A percentile compares a stretch with the other conserved stretches of the same genome.
Conservation (phyloP, 2,797 vertebrate genomes). For the Cichlasoma orientale region DNA sequence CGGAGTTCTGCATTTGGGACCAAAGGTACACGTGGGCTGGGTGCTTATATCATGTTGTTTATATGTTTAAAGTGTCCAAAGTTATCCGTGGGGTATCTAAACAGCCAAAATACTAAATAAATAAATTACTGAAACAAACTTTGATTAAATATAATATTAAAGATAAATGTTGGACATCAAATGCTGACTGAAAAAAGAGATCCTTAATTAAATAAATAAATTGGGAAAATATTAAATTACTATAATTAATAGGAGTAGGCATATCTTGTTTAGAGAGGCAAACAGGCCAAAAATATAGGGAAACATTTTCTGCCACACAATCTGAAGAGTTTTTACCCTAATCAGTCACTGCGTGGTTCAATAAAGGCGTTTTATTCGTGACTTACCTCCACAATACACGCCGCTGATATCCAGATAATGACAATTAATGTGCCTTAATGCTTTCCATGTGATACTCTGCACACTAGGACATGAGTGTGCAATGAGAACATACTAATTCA, state of each 20-base stretch:
- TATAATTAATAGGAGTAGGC: too few relatives aligned
- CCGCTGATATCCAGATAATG: not conserved
- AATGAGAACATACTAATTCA: not conserved
- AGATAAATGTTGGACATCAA: too few relatives aligned
- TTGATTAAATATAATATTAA: too few relatives aligned
- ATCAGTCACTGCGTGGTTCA: not conserved
- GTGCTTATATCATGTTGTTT: too few relatives aligned
- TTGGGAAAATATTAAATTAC: not conserved
- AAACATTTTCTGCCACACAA: not conserved
- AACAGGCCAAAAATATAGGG: not conserved
- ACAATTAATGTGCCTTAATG: not conserved
- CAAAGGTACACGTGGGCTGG: too few relatives aligned
- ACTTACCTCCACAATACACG: not conserved
- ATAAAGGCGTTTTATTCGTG: not conserved
- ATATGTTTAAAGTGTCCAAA: too few relatives aligned
- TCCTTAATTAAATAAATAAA: not conserved
- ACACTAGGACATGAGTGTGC: not conserved
- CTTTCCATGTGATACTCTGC: not conserved
- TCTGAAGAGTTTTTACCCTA: not conserved
- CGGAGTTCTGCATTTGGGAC: too few relatives aligned
- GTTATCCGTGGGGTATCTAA: too few relatives aligned
- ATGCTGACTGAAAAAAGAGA: too few relatives aligned
- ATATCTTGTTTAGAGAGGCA: too few relatives aligned
- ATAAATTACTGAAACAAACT: too few relatives aligned
- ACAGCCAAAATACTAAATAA: too few relatives aligned